phyloP scores from a whole-genome alignment of 37 sponge, comb jelly and placozoan species.

The Spongilla lacustris region DNA sequence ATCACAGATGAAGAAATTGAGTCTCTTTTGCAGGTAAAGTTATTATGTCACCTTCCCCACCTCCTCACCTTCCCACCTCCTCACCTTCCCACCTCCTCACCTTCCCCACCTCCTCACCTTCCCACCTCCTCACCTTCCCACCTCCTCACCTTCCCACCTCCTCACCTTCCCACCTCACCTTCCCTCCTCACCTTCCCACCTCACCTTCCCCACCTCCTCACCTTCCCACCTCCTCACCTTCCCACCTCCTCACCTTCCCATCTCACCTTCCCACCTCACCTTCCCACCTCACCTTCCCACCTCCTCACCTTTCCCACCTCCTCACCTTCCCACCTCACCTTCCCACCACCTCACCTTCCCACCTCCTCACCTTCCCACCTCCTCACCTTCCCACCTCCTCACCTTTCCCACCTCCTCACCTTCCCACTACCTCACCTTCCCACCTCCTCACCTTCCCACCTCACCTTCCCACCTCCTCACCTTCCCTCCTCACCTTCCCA shows the following conservation, averaged over 20 bases:
- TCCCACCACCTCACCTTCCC: not conserved
- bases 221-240: too few relatives aligned
- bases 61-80: conserved; percentile 1
- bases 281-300: too few relatives aligned
- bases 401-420: too few relatives aligned
- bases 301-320: too few relatives aligned
- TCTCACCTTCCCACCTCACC: too few relatives aligned
- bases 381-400: not conserved
- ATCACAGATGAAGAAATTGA: not conserved
- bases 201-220: too few relatives aligned
- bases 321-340: not conserved
- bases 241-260: too few relatives aligned
- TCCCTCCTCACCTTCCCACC: too few relatives aligned
- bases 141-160: too few relatives aligned
- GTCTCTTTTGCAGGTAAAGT: not conserved
- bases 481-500: not conserved
- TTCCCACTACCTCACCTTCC: not conserved
- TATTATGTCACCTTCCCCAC: not conserved
- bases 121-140: too few relatives aligned
- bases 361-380: conserved; percentile 4
- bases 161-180: too few relatives aligned
- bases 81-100: not conserved
- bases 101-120: not conserved
- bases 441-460: conserved; percentile 3
- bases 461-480: not conserved